Evolutionary conservation across 2,113 vertebrate genomes (phyloP), one percentile per base, ranked within the genome.

Genomic region (Neogobius melanostomus): DNA sequence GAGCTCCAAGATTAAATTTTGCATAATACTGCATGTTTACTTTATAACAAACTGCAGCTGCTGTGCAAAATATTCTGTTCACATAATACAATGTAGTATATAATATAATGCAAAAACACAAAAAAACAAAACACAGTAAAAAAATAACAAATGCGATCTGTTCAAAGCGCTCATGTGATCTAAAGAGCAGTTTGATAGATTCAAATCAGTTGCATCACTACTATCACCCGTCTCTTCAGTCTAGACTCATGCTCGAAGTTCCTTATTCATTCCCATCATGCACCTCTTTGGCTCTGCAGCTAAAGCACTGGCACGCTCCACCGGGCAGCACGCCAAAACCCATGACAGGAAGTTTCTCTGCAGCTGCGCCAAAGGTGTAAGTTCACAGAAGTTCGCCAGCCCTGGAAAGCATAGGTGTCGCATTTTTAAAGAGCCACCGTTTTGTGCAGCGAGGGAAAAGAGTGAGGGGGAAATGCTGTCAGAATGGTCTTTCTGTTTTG

Each of bases 301-400:
- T 12, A 36, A 36, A 36, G 76, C 70, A 82, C 74, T 89, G 88
- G 87, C 89, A 80, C 64, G 48, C 78, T 78, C 82, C 75, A 53
- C 66, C 69, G 67, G 84, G 80, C 89, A 85, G 84, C 78, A 65
- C 61, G 82, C 86, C 88, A 90, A 78, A 56, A 84, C 68, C 64
- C 57, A 69, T 72, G 74, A 86, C 81, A 85, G 85, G 89, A 89
- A 89, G 85, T 92, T 90, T 85, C 68, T 82, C 67, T 63, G 72
- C 69, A 1, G 74, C 76, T 81, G 9, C 17, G 17, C 9, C 53
- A 56, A 11, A 56, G 53, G 53, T 76, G 75, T 88, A 82, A 89
- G 89, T 90, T 86, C 85, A 72, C 0, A 11, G 67, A 81, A 90
- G 90, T 87, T 92, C 87, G 89, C 64, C 72, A 86, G 89, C 92